Percentiles rank a stretch among this genome's conserved stretches.
Evolutionary conservation across 2,888 invertebrate species (phyloP).

Genomic region (Zelleria hepariella): DNA sequence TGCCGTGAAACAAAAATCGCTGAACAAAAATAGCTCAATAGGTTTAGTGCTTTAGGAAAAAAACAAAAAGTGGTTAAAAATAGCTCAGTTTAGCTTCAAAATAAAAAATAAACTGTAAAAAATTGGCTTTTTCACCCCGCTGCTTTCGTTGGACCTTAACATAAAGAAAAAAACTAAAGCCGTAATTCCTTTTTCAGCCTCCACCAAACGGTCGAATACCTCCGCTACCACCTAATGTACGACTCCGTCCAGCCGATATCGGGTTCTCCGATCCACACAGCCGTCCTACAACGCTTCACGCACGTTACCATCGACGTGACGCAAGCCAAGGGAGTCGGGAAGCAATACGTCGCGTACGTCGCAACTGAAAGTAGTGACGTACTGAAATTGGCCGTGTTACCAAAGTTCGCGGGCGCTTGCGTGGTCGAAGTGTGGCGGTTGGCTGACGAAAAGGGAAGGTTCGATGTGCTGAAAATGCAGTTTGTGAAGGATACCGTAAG

Average conservation of each 20-base stretch:
- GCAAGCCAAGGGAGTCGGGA: slow-evolving; percentile 70
- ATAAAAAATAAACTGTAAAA: no score
- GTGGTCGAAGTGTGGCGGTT: slow-evolving; percentile 88
- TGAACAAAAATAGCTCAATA: no score
- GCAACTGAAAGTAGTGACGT: slow-evolving; percentile 82
- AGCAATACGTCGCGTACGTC: slow-evolving; percentile 84
- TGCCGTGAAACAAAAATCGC: no score
- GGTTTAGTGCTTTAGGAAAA: no score
- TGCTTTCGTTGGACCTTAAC: no score
- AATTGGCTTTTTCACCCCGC: no score
- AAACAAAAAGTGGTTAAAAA: no score
- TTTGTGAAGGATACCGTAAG: slow-evolving; percentile 84
- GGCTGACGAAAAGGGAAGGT: slow-evolving; percentile 64
- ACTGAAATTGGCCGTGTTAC: slow-evolving; percentile 84
- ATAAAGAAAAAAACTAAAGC: no score
- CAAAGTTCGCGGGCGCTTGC: slow-evolving; percentile 80
- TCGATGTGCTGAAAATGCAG: slow-evolving; percentile 78
- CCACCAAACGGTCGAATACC: slow-evolving; percentile 74
- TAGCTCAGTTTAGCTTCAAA: no score
- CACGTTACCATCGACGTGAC: slow-evolving; percentile 88
- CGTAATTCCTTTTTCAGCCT: slow-evolving; percentile 24
- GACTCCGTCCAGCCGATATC: slow-evolving; percentile 84
- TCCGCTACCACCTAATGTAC: slow-evolving; percentile 90
- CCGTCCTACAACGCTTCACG: slow-evolving; percentile 79
- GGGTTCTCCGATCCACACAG: slow-evolving; percentile 77